Evolutionary conservation across 2,113 vertebrate genomes (phyloP), one percentile per base, ranked within the genome.

Genomic region (Dipodomys stephensi): DNA sequence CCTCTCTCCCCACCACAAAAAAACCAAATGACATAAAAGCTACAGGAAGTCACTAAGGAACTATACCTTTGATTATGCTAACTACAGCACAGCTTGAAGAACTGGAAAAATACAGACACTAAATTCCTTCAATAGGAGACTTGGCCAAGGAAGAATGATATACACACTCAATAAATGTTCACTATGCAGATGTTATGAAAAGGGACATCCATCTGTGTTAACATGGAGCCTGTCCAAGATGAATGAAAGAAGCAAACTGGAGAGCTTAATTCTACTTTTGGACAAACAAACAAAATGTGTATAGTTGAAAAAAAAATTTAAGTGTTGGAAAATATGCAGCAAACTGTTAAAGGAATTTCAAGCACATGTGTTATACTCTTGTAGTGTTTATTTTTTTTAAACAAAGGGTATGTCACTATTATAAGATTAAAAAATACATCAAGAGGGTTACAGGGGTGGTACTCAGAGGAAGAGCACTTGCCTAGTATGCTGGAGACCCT

Each of bases 301-400:
- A 71, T 44, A 87, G 80, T 44, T 73, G 20, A 85, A 7, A 32
- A 28, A 30, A 22, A 22, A 20, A 35, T 49, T 68, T 32, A 90
- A 82, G 88, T 90, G 44, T 69, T 88, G 79, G 83, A n/a, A 90
- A 81, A 88, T 22, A 93, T 4, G 7, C 32, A 91, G 13, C 25
- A 60, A 92, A 88, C 35, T 57, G 23, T 85, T 85, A 76, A 74
- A 69, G 27, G 23, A 80, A 65, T 60, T 71, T 39, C 71, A 73
- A 49, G 67, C 27, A 68, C n/a, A 74, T 81, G 53, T 57, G 60
- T 57, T 87, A 90, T 49, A 78, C 77, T 44, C 74, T 87, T 87
- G 1, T 27, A 77, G 2, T 79, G 60, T 35, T 93, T 72, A 67
- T 57, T 53, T 77, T 77, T 39, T 44, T 78, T 81, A 60, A n/a